These are phyloP conservation scores for Rhinopomastus cyanomelas DNA, from an alignment of 2,113 vertebrate species.

Conservation along the genomic window DNA sequence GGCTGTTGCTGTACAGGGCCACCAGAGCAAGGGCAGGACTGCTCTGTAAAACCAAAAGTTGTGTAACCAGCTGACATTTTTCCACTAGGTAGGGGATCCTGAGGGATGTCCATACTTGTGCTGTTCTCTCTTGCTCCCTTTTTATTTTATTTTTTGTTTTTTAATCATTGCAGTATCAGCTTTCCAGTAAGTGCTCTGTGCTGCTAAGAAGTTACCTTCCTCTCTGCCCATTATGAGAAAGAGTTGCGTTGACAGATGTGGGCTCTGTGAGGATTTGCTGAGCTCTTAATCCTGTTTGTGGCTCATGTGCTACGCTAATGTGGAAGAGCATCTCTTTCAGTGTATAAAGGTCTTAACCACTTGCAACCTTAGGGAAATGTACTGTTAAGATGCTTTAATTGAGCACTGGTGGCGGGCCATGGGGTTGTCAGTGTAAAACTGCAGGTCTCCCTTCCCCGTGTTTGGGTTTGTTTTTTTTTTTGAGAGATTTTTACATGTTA, in stretches of 20 bases:
- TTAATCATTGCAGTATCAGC: not conserved
- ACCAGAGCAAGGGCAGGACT: not conserved
- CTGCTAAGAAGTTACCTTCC: not conserved
- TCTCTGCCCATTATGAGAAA: not conserved
- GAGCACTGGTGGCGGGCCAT: not conserved
- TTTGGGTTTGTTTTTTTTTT: not conserved
- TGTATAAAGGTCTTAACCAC: not conserved
- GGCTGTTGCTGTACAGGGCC: not conserved
- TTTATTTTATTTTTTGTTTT: not conserved
- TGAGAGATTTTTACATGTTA: not conserved
- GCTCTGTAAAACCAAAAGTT: not conserved
- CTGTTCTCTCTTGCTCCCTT: not conserved
- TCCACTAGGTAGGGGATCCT: not conserved
- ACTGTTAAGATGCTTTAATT: not conserved
- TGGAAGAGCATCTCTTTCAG: not conserved
- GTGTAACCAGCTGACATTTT: not conserved
- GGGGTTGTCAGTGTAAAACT: not conserved
- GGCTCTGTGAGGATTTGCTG: constrained; percentile 7
- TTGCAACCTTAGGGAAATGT: not conserved
- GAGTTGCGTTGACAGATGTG: not conserved
- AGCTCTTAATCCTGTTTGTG: constrained; percentile 47
- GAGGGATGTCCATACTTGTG: not conserved
- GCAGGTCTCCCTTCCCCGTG: not conserved
- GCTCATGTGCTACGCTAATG: not conserved
- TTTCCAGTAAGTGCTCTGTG: not conserved